Base-by-base conservation (phyloP, 2,888 invertebrate species). In the Eurytoma californica region DNA sequence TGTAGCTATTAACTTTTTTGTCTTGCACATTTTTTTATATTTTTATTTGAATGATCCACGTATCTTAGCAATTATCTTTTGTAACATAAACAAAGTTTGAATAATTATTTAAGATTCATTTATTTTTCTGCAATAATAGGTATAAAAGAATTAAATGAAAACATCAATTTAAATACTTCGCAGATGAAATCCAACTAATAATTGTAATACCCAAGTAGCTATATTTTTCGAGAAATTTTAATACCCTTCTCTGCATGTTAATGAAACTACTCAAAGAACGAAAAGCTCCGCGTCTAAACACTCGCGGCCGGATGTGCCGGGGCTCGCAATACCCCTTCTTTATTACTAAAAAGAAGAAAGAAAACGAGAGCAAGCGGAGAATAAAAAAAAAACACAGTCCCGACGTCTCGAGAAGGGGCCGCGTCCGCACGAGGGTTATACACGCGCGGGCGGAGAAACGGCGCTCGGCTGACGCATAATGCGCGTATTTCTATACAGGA, bases 401-500 rank as follows among this genome's bases (percentile, higher is more conserved):
- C 58, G 65, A 39, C 61, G 61, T 55, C 60, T 75, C 47, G 30
- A 75, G 53, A 30, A 30, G 60, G 20, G 16, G 55, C 18, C 7
- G 53, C 58, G 13, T 61, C 61, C 61, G 67, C 30, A 24, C 70
- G 53, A 3, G 28, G 47, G 30, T 30, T 24, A 57, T 14, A 24
- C 53, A 30, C 18, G 16, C 61, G n/a, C 0, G n/a, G 67, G 68
- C 67, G 72, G 82, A 73, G 80, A 67, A 63, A 81, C 80, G 65
- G 70, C 77, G 76, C 58, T 75, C 66, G 83, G 82, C 77, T 77
- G 78, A 83, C 82, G 84, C 82, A 83, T 85, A 86, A 85, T 84
- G 83, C 83, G 80, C 80, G 84, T 86, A 86, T 86, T 85, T 85
- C 83, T 85, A 84, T 83, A 85, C 83, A 80, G 75, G 66, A 80